Conservation (phyloP, 1,140 invertebrate species). For the Probaryconus sp. region DNA sequence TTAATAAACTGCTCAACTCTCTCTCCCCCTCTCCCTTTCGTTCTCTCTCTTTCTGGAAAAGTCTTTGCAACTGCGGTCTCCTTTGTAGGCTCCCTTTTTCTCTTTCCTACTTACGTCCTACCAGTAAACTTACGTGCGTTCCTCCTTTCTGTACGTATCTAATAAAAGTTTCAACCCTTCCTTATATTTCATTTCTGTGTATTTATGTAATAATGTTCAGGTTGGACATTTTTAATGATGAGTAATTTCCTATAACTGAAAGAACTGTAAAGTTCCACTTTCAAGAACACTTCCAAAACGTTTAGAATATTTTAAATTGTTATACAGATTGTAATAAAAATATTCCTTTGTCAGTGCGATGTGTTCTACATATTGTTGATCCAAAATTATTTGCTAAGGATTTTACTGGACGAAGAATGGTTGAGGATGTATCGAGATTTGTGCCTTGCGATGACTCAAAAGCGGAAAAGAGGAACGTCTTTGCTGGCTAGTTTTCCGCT, state of each 20-base stretch:
- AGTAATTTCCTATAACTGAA: too few species aligned
- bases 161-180: slow-evolving; percentile 36
- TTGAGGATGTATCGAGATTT: slow-evolving; percentile 31
- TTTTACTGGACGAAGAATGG: slow-evolving; percentile 27
- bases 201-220: slow-evolving; percentile 28
- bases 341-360: too few species aligned
- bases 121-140: slow-evolving; percentile 27
- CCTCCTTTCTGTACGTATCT: slow-evolving; percentile 20
- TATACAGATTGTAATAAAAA: too few species aligned
- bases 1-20: slow-evolving; percentile 73
- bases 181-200: slow-evolving; percentile 35
- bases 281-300: too few species aligned
- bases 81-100: slow-evolving; percentile 52
- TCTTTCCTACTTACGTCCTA: slow-evolving; percentile 30
- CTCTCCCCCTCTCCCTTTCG: too few species aligned
- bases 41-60: too few species aligned
- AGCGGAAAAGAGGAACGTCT: slow-evolving; percentile 61
- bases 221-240: too few species aligned
- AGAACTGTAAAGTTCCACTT: too few species aligned
- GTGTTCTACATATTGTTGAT: slow-evolving; percentile 11
- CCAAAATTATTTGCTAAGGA: slow-evolving; percentile 4
- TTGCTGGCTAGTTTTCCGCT: slow-evolving; percentile 73
- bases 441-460: slow-evolving; percentile 35
- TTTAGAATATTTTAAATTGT: too few species aligned
- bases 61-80: slow-evolving; percentile 70